phyloP scores from a whole-genome alignment of 1,140 invertebrate genomes.

The Pseudomyrmex cubaensis region DNA sequence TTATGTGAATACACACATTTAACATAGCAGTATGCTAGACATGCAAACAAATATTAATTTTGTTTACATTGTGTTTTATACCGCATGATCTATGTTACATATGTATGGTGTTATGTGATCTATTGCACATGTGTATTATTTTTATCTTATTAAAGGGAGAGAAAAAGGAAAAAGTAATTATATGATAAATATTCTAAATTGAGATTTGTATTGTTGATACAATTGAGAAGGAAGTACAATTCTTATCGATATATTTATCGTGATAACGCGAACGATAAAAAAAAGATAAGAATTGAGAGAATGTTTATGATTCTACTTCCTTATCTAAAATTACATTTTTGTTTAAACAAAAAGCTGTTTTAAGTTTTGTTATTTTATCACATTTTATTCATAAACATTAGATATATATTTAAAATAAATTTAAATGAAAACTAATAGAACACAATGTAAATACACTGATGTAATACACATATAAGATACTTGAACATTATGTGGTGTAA shows the following conservation, averaged over 20 bases:
- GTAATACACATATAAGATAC: slow-evolving; percentile 13
- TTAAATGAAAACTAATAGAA: not conserved
- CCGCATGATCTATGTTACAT: slow-evolving; percentile 10
- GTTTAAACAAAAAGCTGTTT: not conserved
- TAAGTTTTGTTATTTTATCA: not conserved
- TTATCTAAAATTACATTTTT: slow-evolving; percentile 30
- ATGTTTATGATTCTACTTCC: slow-evolving; percentile 10
- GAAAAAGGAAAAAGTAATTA: too few species aligned
- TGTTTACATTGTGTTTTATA: slow-evolving; percentile 3
- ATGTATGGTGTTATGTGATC: not conserved
- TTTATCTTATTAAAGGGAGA: not conserved
- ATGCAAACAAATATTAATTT: slow-evolving; percentile 8
- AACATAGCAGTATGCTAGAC: not conserved
- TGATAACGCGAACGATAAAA: slow-evolving; percentile 38
- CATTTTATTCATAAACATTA: not conserved
- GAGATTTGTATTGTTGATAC: not conserved
- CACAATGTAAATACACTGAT: not conserved
- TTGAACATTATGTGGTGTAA: slow-evolving; percentile 13
- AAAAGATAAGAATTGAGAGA: slow-evolving; percentile 29
- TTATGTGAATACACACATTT: not conserved
- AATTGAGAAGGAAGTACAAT: slow-evolving; percentile 26
- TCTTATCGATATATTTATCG: slow-evolving; percentile 21
- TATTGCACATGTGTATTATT: slow-evolving; percentile 9
- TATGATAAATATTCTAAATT: slow-evolving; percentile 19
- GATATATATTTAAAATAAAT: not conserved